These are phyloP conservation scores for Antheraea mylitta DNA, from an alignment of 1,140 invertebrate species.

Conservation along the genomic window DNA sequence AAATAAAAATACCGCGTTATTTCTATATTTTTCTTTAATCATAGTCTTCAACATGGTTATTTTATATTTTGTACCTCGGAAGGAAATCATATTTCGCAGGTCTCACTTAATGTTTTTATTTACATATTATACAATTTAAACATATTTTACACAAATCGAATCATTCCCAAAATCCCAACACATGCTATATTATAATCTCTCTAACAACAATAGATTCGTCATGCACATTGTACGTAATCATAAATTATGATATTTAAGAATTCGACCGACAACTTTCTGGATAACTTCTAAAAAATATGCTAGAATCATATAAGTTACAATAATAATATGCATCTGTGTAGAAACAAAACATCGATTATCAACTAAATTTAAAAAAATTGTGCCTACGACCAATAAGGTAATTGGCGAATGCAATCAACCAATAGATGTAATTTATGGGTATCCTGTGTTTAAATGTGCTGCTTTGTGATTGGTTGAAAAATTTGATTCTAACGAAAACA, in stretches of 20 bases:
- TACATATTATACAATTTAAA: conserved; percentile 75
- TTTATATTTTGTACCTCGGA: conserved; percentile 77
- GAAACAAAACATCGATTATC: no score
- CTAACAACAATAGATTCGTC: conserved; percentile 61
- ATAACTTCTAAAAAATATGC: conserved; percentile 13
- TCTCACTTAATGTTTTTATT: conserved; percentile 71
- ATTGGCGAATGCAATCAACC: no score
- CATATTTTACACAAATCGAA: conserved; percentile 63
- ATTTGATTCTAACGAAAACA: no score
- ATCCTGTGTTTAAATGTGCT: no score
- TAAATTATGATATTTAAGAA: conserved; percentile 39
- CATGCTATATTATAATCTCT: conserved; percentile 57
- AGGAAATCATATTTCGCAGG: conserved; percentile 77
- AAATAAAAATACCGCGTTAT: conserved; percentile 1
- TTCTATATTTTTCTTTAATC: conserved; percentile 73
- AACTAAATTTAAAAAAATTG: no score
- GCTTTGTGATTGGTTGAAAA: no score
- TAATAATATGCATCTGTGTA: no score
- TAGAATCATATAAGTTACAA: not conserved
- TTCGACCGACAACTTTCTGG: conserved; percentile 55
- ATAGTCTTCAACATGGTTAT: conserved; percentile 78
- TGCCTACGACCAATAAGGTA: no score
- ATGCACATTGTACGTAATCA: conserved; percentile 67
- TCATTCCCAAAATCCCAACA: conserved; percentile 48
- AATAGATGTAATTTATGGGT: no score